Conservation (phyloP, 2,113 vertebrate species). For the Burhinus oedicnemus region DNA sequence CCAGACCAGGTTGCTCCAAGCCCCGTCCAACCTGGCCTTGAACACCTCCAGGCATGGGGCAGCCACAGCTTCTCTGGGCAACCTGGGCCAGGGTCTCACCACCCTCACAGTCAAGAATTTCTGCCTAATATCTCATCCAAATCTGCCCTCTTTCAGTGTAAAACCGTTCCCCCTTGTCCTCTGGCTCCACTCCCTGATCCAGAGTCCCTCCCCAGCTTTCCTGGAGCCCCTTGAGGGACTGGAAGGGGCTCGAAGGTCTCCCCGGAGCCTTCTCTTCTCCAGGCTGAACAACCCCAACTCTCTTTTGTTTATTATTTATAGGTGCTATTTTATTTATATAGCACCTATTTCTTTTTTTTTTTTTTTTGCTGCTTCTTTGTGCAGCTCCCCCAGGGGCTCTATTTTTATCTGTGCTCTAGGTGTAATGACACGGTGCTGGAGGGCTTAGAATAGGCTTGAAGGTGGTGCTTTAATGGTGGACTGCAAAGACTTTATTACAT, state of each 20-base stretch:
- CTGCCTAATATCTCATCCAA: background rate
- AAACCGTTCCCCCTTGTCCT: too few relatives aligned
- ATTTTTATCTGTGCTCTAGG: background rate
- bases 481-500: background rate
- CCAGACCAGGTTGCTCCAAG: background rate
- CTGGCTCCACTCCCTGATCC: too few relatives aligned
- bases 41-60: background rate
- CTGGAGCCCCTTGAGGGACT: too few relatives aligned
- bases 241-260: too few relatives aligned
- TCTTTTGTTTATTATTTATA: background rate
- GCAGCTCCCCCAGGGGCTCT: background rate
- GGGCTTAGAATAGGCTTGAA: background rate
- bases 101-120: background rate
- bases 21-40: background rate
- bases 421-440: background rate
- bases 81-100: background rate
- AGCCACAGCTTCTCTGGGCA: background rate
- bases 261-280: background rate
- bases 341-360: too few relatives aligned
- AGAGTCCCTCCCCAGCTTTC: too few relatives aligned
- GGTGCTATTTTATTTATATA: background rate
- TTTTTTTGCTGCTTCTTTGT: fast-evolving
- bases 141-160: background rate
- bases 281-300: background rate
- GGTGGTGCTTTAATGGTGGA: background rate